A percentile compares a stretch with the other conserved stretches of the same genome.
Evolutionary conservation across 2,113 vertebrate genomes (phyloP).

Genomic region (Lycocorax pyrrhopterus): DNA sequence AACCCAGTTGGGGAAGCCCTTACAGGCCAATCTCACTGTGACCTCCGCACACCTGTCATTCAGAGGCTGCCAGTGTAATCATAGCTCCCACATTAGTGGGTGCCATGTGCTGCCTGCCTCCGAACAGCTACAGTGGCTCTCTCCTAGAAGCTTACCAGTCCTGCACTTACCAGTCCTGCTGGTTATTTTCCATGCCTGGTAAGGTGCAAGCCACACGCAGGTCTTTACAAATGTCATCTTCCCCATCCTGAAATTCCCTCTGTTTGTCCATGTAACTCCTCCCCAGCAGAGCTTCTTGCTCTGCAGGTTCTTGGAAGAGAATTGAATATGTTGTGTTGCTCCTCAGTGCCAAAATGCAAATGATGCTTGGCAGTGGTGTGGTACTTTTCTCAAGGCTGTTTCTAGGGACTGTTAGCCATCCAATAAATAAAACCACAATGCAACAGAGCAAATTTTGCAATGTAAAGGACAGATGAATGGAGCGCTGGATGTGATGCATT

Average conservation of each 20-base stretch:
- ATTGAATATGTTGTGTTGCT: background rate
- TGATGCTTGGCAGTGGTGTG: background rate
- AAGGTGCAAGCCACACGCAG: background rate
- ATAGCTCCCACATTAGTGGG: background rate
- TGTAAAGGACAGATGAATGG: background rate
- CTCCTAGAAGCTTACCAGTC: background rate
- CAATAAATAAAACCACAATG: background rate
- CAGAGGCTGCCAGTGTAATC: background rate
- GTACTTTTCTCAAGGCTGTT: background rate
- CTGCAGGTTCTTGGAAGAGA: background rate
- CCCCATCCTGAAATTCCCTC: background rate
- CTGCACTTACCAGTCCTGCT: background rate
- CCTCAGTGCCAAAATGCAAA: constrained; percentile 40
- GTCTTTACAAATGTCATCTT: background rate
- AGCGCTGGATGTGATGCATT: background rate
- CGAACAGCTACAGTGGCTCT: background rate
- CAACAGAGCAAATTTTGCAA: background rate
- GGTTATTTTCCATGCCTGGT: background rate
- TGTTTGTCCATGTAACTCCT: background rate
- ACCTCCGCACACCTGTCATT: background rate
- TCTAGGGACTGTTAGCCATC: background rate
- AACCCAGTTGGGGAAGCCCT: background rate
- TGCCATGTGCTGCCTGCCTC: background rate
- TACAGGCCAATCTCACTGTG: background rate
- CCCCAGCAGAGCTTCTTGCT: background rate